Conservation (phyloP, 2,113 vertebrate genomes). For the Tupaia tana region DNA sequence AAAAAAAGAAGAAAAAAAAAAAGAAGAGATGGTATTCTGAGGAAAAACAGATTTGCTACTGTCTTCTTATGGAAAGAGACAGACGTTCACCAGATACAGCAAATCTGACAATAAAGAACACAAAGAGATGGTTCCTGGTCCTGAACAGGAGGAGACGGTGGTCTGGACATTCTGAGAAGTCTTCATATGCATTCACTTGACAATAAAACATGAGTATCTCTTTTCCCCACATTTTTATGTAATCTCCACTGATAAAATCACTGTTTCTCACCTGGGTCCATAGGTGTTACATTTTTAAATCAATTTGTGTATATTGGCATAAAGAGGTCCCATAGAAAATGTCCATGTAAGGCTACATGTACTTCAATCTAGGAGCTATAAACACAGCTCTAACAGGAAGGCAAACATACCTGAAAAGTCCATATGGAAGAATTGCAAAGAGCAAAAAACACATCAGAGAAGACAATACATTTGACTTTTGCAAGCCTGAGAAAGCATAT, state of each 20-base stretch:
- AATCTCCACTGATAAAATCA: conserved; percentile 18
- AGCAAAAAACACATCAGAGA: neutral
- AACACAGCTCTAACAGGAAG: neutral
- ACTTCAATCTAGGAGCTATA: neutral
- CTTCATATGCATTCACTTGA: neutral
- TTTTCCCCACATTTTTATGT: neutral
- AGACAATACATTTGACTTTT: neutral
- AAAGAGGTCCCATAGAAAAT: neutral
- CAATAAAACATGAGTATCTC: neutral
- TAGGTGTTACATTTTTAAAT: neutral
- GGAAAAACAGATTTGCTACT: neutral
- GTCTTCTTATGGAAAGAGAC: neutral
- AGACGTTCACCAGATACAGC: neutral
- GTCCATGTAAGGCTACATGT: neutral
- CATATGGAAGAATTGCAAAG: neutral
- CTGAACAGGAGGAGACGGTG: neutral
- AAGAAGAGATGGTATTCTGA: neutral
- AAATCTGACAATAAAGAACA: neutral
- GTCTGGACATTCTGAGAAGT: neutral
- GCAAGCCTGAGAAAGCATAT: neutral
- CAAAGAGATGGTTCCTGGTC: neutral
- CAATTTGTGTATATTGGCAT: neutral
- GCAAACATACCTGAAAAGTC: neutral
- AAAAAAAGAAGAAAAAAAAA: no score
- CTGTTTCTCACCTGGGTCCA: neutral